A percentile compares a stretch with the other conserved stretches of the same genome.
These are phyloP conservation scores for Corvus cornix DNA, from an alignment of 2,113 vertebrate genomes.

Conservation along the genomic window DNA sequence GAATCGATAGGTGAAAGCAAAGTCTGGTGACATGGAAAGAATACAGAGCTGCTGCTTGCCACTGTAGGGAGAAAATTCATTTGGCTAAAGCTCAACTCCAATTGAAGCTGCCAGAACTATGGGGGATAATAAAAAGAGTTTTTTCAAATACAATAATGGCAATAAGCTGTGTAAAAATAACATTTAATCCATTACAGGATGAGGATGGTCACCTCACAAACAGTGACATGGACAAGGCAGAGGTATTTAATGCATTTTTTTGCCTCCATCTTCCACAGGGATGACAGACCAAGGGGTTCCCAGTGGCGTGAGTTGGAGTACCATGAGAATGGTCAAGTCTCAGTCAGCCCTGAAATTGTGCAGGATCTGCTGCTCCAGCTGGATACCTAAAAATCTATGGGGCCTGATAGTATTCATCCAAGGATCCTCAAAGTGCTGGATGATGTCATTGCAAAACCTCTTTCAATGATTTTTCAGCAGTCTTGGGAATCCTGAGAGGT, in stretches of 20 bases:
- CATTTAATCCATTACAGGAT: neutral
- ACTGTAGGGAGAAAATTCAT: neutral
- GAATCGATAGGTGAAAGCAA: neutral
- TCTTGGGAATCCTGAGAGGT: neutral
- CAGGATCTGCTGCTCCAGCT: neutral
- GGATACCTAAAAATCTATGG: neutral
- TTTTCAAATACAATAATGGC: neutral
- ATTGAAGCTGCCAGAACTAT: neutral
- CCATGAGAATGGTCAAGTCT: neutral
- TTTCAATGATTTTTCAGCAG: neutral
- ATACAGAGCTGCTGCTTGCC: neutral
- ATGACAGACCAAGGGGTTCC: neutral
- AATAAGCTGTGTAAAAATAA: neutral
- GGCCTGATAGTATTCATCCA: accelerated
- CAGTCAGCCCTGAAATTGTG: too few species aligned
- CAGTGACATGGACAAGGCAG: neutral
- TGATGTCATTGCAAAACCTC: neutral
- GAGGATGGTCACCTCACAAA: neutral
- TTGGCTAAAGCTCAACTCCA: neutral
- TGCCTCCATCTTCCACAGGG: neutral
- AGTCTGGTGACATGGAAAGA: neutral
- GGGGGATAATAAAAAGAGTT: neutral
- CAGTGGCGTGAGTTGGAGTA: neutral
- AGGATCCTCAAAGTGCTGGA: accelerated
- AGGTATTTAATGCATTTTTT: neutral